These are phyloP conservation scores for Microcebus ravelobensis DNA, from an alignment of 2,113 vertebrate species.

Conservation along the genomic window DNA sequence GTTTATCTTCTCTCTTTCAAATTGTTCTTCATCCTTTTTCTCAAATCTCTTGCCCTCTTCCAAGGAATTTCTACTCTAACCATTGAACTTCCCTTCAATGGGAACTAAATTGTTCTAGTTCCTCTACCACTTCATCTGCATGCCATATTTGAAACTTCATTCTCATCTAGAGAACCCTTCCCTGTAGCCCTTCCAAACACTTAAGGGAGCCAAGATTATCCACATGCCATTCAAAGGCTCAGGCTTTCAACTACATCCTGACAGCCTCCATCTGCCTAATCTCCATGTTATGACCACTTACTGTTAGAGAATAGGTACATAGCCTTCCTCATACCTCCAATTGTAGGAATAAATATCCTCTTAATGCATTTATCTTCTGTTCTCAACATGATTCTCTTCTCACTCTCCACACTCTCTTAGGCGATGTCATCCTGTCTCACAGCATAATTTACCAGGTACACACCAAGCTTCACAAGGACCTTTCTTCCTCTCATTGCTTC, in stretches of 20 bases:
- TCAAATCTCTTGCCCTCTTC: not conserved
- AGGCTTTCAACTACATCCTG: not conserved
- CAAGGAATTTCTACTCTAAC: not conserved
- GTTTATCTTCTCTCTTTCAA: not conserved
- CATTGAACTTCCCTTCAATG: not conserved
- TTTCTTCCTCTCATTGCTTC: not conserved
- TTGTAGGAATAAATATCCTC: not conserved
- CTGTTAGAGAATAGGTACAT: not conserved
- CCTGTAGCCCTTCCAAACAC: not conserved
- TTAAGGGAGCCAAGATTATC: not conserved
- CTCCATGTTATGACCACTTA: not conserved
- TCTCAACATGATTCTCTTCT: not conserved
- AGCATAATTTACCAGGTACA: not conserved
- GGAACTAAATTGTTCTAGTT: not conserved
- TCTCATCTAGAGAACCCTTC: not conserved
- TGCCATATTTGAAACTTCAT: not conserved
- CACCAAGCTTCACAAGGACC: not conserved
- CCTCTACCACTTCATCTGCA: not conserved
- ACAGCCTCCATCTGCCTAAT: not conserved
- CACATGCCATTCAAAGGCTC: not conserved
- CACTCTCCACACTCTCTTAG: not conserved
- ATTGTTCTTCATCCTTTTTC: not conserved
- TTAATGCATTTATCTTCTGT: not conserved
- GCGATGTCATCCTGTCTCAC: not conserved
- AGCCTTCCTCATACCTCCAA: not conserved